These are phyloP conservation scores for Neogale vison DNA, from an alignment of 2,113 vertebrate species.

Conservation along the genomic window DNA sequence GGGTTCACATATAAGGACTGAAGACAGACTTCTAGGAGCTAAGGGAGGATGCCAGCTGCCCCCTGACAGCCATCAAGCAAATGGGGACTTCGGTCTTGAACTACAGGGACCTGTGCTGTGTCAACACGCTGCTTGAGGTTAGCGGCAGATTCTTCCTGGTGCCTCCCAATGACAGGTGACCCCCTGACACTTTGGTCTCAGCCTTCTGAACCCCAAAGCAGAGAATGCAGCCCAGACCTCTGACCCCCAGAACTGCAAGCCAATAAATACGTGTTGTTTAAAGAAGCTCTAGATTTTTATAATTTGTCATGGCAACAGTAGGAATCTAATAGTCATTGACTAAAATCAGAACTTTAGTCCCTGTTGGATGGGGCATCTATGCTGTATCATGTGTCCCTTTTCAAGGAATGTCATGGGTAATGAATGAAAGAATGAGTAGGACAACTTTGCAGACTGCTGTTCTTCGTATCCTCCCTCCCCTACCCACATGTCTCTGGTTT, in stretches of 20 bases:
- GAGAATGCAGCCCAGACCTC: background rate
- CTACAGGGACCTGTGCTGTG: background rate
- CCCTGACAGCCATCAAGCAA: background rate
- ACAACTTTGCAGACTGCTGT: background rate
- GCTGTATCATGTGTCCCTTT: background rate
- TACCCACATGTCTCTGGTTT: background rate
- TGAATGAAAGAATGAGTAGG: background rate
- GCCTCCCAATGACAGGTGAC: background rate
- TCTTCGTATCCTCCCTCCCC: background rate
- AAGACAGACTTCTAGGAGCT: background rate
- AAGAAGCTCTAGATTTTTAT: background rate
- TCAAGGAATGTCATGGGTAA: background rate
- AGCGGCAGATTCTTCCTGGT: background rate
- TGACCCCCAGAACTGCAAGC: background rate
- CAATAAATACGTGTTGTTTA: background rate
- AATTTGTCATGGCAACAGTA: background rate
- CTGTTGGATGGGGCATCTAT: background rate
- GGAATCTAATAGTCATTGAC: background rate
- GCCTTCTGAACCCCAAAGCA: background rate
- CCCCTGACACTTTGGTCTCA: background rate
- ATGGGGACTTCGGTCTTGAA: background rate
- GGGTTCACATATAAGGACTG: background rate
- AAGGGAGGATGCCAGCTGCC: background rate
- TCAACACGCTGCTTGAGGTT: background rate
- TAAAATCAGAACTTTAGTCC: background rate